These are phyloP conservation scores for Glareola pratincola DNA, from an alignment of 2,113 vertebrate species.

Conservation along the genomic window DNA sequence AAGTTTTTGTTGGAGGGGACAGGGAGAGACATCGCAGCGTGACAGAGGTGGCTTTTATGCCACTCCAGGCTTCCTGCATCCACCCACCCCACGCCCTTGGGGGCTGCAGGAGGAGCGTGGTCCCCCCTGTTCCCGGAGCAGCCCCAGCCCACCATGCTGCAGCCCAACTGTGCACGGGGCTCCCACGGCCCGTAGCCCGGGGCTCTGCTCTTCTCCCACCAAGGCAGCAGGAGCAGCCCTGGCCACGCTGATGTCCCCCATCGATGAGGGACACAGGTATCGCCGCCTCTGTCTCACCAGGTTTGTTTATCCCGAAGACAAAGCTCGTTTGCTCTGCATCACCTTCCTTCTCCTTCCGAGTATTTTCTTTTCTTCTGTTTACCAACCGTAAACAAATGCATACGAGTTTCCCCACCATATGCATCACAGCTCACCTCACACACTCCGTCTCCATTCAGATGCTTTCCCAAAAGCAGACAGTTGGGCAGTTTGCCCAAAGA, in stretches of 20 bases:
- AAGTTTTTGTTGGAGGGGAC: neutral
- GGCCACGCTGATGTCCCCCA: accelerated
- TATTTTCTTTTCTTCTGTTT: neutral
- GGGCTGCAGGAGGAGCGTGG: neutral
- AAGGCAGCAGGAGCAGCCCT: neutral
- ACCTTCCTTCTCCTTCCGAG: neutral
- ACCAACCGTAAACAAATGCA: neutral
- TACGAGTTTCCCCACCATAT: neutral
- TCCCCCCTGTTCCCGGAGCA: neutral
- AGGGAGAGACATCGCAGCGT: accelerated
- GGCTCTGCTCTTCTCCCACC: neutral
- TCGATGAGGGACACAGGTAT: accelerated
- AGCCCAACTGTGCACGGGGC: neutral
- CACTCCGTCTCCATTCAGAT: neutral
- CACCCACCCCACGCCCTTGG: accelerated
- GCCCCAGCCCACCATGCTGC: neutral
- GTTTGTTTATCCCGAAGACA: accelerated
- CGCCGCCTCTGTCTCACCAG: neutral
- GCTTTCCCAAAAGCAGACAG: neutral
- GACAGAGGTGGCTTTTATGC: neutral
- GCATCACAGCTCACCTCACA: neutral
- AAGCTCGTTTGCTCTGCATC: neutral
- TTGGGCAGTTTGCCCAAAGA: neutral
- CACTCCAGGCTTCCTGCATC: neutral
- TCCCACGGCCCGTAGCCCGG: accelerated